Conservation (phyloP, 2,113 vertebrate genomes). For the Deroptyus accipitrinus region DNA sequence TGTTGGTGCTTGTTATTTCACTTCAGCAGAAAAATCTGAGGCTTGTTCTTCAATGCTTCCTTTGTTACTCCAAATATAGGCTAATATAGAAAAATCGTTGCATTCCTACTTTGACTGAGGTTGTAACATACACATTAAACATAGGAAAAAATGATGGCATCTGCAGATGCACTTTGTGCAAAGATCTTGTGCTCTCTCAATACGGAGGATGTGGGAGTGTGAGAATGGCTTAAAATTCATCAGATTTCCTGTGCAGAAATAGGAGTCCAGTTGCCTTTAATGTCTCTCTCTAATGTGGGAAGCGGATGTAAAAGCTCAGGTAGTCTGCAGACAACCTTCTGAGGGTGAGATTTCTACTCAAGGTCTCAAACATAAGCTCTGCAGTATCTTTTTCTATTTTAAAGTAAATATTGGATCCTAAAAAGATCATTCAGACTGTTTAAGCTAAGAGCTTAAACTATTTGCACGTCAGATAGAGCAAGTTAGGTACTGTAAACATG, state of each 20-base stretch:
- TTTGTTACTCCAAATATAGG: not conserved
- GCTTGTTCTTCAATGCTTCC: not conserved
- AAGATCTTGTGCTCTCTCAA: not conserved
- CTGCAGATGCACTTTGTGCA: not conserved
- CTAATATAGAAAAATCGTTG: not conserved
- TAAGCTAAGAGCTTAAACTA: not conserved
- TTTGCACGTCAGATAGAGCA: conserved; percentile 12
- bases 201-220: conserved; percentile 20
- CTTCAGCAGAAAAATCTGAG: not conserved
- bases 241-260: conserved; percentile 18
- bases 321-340: not conserved
- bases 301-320: not conserved
- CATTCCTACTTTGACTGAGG: not conserved
- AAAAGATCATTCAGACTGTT: not conserved
- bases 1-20: not conserved
- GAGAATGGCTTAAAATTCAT: conserved; percentile 14
- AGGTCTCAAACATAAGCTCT: not conserved
- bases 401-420: not conserved
- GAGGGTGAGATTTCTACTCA: not conserved
- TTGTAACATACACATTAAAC: not conserved
- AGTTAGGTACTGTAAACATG: not conserved
- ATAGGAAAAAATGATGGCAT: not conserved
- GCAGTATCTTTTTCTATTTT: not conserved
- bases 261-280: conserved; percentile 1
- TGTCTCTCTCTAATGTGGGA: not conserved